phyloP scores from a whole-genome alignment of 2,113 vertebrate species.

The Potamarius usumacintae region DNA sequence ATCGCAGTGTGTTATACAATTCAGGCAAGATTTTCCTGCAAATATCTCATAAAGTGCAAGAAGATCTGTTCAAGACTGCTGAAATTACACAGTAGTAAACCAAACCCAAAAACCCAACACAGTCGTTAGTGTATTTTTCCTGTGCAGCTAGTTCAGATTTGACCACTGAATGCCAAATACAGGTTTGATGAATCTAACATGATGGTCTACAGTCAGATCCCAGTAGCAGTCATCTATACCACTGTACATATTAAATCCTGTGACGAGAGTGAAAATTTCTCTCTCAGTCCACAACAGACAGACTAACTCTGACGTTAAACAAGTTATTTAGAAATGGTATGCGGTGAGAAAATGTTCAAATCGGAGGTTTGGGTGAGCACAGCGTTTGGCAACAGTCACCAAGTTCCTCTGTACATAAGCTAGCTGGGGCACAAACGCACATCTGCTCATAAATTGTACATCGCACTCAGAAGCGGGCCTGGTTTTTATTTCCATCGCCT shows the following conservation, averaged over 20 bases:
- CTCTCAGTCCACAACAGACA: neutral
- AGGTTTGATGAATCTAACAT: neutral
- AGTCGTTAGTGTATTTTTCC: neutral
- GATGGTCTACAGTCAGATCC: neutral
- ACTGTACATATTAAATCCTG: neutral
- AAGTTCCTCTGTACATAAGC: constrained; percentile 19
- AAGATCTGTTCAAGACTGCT: neutral
- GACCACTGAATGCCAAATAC: neutral
- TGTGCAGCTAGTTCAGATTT: neutral
- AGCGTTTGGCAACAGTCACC: neutral
- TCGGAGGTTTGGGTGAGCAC: neutral
- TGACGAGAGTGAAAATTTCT: neutral
- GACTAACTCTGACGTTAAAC: neutral
- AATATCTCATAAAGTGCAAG: neutral
- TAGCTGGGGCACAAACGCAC: constrained; percentile 44
- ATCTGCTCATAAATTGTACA: constrained; percentile 51
- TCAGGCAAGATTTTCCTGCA: neutral
- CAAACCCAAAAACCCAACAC: neutral
- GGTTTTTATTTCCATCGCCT: constrained; percentile 46
- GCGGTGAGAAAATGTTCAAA: neutral
- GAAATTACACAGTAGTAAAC: neutral
- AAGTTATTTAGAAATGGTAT: neutral
- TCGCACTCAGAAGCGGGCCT: constrained; percentile 41
- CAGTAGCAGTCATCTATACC: neutral
- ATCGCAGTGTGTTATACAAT: neutral